These are phyloP conservation scores for Diglossa cyanea DNA, from an alignment of 2,797 vertebrate genomes.

Conservation along the genomic window DNA sequence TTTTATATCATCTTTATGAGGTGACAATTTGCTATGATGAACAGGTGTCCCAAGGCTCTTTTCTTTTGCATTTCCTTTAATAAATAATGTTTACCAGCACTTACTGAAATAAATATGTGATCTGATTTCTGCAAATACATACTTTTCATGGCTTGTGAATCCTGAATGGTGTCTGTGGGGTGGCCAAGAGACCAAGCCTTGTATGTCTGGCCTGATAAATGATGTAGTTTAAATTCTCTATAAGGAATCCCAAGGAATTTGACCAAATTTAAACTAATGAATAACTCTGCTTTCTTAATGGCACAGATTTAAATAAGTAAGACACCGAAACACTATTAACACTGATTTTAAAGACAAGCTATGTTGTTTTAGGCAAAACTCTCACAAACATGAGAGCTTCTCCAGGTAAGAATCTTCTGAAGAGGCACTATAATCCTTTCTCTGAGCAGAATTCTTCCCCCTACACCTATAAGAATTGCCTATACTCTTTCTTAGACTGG, in stretches of 20 bases:
- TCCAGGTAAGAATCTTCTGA: neutral
- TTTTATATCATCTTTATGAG: neutral
- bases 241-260: neutral
- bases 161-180: neutral
- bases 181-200: neutral
- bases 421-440: neutral
- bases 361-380: neutral
- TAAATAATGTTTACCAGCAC: neutral
- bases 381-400: neutral
- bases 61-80: neutral
- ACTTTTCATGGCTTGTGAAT: neutral
- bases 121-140: neutral
- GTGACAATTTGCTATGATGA: neutral
- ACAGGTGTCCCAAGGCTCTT: neutral
- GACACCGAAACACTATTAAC: neutral
- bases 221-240: neutral
- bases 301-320: neutral
- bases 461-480: neutral
- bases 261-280: neutral
- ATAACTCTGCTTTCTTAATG: neutral
- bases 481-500: neutral
- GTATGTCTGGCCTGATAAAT: neutral
- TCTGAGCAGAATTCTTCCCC: neutral
- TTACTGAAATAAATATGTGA: neutral
- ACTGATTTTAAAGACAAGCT: neutral